These are phyloP conservation scores for Pempheris klunzingeri DNA, from an alignment of 2,797 vertebrate genomes.

Conservation along the genomic window DNA sequence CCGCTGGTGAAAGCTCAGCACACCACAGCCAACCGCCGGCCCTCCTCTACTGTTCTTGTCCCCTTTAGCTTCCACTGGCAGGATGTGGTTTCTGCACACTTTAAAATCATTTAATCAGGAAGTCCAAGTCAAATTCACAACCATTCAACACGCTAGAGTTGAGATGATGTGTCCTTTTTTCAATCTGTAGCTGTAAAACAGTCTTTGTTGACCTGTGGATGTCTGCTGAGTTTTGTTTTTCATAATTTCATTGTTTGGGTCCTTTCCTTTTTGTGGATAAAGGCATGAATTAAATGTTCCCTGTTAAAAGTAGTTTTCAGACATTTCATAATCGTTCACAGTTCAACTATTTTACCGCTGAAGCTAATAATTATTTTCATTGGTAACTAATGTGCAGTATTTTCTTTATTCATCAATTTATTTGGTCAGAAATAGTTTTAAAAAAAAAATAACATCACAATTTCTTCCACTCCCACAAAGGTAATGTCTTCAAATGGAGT, in stretches of 20 bases:
- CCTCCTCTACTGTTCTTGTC: background rate
- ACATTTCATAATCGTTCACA: background rate
- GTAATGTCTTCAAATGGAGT: too few relatives aligned
- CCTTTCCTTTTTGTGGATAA: background rate
- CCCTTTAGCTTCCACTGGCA: background rate
- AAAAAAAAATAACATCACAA: too few relatives aligned
- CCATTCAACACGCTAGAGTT: background rate
- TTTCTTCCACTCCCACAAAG: too few relatives aligned
- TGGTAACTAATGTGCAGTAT: background rate
- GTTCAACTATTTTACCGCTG: background rate
- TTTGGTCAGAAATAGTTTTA: background rate
- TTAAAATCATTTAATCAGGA: background rate
- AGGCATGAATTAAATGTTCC: background rate
- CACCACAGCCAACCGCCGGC: background rate
- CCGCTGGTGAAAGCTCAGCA: background rate
- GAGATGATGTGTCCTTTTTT: too few relatives aligned
- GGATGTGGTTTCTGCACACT: slow-evolving; percentile 21
- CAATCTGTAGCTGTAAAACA: too few relatives aligned
- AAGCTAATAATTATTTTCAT: background rate
- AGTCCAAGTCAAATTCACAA: background rate
- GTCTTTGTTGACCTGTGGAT: background rate
- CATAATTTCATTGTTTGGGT: background rate
- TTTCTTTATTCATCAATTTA: too few relatives aligned
- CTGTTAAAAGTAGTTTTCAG: background rate
- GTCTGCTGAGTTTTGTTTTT: background rate